Conservation (phyloP, 2,113 vertebrate species). For the Albula goreensis region DNA sequence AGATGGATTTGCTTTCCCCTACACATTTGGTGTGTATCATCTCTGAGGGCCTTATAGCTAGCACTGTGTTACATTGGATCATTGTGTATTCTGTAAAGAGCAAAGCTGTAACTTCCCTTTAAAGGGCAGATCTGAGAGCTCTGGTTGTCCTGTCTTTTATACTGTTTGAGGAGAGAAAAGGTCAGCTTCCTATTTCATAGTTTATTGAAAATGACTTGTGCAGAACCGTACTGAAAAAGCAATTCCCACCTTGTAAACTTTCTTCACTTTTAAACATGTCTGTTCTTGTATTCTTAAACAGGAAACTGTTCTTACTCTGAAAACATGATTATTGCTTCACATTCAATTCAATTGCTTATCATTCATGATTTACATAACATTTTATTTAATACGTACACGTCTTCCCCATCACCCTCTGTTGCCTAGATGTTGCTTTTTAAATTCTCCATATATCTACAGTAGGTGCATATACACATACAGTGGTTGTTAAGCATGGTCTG, state of each 20-base stretch:
- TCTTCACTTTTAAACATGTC: not conserved
- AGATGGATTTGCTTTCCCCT: not conserved
- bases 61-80: not conserved
- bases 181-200: not conserved
- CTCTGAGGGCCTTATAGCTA: not conserved
- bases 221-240: not conserved
- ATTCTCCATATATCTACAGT: no score
- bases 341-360: not conserved
- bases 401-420: no score
- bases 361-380: no score
- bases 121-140: not conserved
- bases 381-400: no score
- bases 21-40: not conserved
- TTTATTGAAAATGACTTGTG: not conserved
- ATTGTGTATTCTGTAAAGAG: not conserved
- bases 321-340: not conserved
- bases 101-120: not conserved
- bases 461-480: no score
- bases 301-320: not conserved
- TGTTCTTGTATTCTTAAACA: not conserved
- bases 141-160: not conserved
- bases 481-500: no score
- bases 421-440: no score
- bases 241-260: not conserved
- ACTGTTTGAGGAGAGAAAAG: not conserved